These are phyloP conservation scores for Nothobranchius kuhntae DNA, from an alignment of 2,113 vertebrate genomes.

Conservation along the genomic window DNA sequence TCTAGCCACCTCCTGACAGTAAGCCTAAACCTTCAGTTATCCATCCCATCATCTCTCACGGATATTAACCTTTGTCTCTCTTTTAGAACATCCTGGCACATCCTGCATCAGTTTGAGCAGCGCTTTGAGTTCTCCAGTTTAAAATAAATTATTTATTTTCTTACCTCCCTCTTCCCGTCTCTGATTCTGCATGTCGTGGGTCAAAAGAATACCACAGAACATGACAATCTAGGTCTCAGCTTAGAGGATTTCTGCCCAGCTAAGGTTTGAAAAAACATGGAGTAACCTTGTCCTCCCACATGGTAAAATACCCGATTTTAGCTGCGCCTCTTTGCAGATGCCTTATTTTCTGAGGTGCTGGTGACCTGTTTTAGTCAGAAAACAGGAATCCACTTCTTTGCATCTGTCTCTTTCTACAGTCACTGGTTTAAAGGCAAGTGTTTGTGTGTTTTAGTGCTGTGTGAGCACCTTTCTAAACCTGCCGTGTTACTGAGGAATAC, in stretches of 20 bases:
- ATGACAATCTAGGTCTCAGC: slow-evolving; percentile 15
- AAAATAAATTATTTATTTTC: too few species aligned
- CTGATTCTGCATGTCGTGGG: too few species aligned
- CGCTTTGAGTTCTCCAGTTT: too few species aligned
- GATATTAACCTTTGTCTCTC: too few species aligned
- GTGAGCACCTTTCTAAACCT: slow-evolving; percentile 15
- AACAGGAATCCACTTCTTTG: slow-evolving; percentile 44
- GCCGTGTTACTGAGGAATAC: slow-evolving; percentile 11
- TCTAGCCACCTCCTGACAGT: too few species aligned
- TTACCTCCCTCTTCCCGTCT: too few species aligned
- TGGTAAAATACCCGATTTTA: slow-evolving; percentile 51
- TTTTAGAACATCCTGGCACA: too few species aligned
- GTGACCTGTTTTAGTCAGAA: slow-evolving; percentile 64
- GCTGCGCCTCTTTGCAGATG: slow-evolving; percentile 56
- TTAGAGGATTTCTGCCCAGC: slow-evolving; percentile 24
- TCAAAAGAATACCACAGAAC: too few species aligned
- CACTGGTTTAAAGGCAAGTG: slow-evolving; percentile 14
- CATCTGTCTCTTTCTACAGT: slow-evolving; percentile 19
- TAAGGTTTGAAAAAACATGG: slow-evolving; percentile 20
- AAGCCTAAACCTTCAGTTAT: too few species aligned
- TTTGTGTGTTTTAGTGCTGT: not conserved
- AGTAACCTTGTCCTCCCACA: slow-evolving; percentile 50
- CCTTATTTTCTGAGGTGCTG: slow-evolving; percentile 47
- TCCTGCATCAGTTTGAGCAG: too few species aligned
- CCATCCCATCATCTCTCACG: too few species aligned